A percentile compares a stretch with the other conserved stretches of the same genome.
These are phyloP conservation scores for Pocillopora verrucosa DNA, from an alignment of 64 coral and sea anemone genomes.

Conservation along the genomic window DNA sequence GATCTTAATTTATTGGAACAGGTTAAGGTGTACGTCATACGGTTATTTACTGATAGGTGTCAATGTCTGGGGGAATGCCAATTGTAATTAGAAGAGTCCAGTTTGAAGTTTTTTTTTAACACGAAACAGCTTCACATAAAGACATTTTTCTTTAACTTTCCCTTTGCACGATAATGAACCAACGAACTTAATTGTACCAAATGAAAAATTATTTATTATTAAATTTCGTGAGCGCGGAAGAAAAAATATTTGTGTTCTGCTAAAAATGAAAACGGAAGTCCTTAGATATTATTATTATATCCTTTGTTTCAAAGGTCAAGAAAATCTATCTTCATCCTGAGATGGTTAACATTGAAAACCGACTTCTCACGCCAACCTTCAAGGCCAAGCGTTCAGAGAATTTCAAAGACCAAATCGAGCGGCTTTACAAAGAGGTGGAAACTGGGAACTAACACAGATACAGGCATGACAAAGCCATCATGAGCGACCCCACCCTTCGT, in stretches of 20 bases:
- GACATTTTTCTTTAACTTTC: no score
- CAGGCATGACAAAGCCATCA: background rate
- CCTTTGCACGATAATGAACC: no score
- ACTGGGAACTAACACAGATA: background rate
- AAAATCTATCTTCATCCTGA: constrained; percentile 56
- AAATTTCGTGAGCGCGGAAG: no score
- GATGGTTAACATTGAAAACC: constrained; percentile 71
- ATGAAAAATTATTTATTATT: no score
- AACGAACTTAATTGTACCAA: no score
- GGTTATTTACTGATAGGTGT: no score
- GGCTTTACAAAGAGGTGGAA: constrained; percentile 49
- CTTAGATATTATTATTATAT: background rate
- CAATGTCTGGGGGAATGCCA: no score
- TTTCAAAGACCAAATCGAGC: constrained; percentile 45
- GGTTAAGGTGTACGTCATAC: constrained; percentile 1
- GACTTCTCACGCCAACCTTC: constrained; percentile 54
- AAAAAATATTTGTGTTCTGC: no score
- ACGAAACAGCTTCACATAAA: no score
- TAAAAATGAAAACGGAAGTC: no score
- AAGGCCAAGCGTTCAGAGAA: constrained; percentile 47
- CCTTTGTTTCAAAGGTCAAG: constrained; percentile 39
- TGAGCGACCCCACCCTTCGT: background rate
- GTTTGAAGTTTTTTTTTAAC: no score
- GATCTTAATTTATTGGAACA: constrained; percentile 74
- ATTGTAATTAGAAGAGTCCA: no score